phyloP scores from a whole-genome alignment of 64 coral and sea anemone genomes.

The Platygyra sinensis region DNA sequence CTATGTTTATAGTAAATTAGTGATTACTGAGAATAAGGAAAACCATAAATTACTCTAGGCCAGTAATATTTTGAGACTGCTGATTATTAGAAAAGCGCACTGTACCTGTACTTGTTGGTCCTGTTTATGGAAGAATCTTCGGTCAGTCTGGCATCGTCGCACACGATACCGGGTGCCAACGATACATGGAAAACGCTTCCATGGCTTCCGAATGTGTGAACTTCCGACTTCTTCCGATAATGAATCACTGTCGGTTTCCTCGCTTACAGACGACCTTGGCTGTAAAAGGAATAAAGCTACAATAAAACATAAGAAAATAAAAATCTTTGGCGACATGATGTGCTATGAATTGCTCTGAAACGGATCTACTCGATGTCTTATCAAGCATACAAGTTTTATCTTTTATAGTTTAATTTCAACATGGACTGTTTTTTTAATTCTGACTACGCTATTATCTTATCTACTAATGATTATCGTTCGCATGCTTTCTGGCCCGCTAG shows the following conservation, averaged over 20 bases:
- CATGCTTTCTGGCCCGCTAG: no score
- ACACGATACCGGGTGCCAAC: not conserved
- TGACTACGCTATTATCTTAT: not conserved
- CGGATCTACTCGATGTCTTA: not conserved
- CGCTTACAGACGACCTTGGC: not conserved
- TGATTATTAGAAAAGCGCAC: not conserved
- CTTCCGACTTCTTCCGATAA: not conserved
- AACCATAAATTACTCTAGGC: no score
- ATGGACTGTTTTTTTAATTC: not conserved
- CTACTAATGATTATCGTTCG: not conserved
- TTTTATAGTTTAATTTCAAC: not conserved
- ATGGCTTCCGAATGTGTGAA: not conserved
- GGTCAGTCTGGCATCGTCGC: not conserved
- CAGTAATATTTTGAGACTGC: no score
- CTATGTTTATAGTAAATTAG: no score
- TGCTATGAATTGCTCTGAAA: not conserved
- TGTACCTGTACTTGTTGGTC: not conserved
- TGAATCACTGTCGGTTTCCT: not conserved
- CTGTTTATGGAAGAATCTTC: not conserved
- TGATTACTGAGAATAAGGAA: no score
- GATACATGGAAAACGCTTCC: slow-evolving; percentile 1
- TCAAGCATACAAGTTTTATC: not conserved
- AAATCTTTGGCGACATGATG: not conserved
- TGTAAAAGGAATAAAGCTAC: not conserved
- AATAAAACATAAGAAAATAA: not conserved